phyloP scores from a whole-genome alignment of 2,888 invertebrate genomes.

The Busseola fusca region DNA sequence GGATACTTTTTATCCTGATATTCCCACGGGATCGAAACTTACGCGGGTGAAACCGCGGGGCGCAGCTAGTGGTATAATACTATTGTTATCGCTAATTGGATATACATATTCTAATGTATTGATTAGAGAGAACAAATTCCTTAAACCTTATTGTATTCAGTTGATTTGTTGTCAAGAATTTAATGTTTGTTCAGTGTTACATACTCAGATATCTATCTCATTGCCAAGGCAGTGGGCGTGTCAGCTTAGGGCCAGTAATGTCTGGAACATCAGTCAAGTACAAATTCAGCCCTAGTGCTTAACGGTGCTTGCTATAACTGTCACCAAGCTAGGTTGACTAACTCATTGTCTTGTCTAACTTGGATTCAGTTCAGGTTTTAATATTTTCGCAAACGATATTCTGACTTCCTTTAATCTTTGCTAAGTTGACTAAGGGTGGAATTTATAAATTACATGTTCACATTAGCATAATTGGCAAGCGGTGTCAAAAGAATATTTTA shows the following conservation, averaged over 20 bases:
- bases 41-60: too few relatives aligned
- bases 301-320: slow-evolving; percentile 25
- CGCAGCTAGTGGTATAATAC: too few relatives aligned
- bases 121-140: slow-evolving; percentile 5
- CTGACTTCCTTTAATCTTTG: not conserved
- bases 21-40: too few relatives aligned
- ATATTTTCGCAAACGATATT: not conserved
- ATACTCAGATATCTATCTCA: slow-evolving; percentile 8
- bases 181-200: slow-evolving; percentile 22
- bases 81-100: not conserved
- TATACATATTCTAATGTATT: not conserved
- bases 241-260: slow-evolving; percentile 27
- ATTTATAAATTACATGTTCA: slow-evolving; percentile 14
- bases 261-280: slow-evolving; percentile 26
- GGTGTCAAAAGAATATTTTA: slow-evolving; percentile 38
- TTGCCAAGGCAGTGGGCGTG: slow-evolving; percentile 27
- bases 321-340: slow-evolving; percentile 4
- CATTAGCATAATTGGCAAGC: slow-evolving; percentile 23
- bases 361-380: not conserved
- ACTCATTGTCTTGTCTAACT: slow-evolving; percentile 2
- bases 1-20: too few relatives aligned
- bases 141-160: not conserved
- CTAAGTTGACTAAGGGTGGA: slow-evolving; percentile 3
- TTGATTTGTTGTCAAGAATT: slow-evolving; percentile 29
- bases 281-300: slow-evolving; percentile 24